Conservation (phyloP, 2,113 vertebrate genomes). For the Beaufortia kweichowensis region DNA sequence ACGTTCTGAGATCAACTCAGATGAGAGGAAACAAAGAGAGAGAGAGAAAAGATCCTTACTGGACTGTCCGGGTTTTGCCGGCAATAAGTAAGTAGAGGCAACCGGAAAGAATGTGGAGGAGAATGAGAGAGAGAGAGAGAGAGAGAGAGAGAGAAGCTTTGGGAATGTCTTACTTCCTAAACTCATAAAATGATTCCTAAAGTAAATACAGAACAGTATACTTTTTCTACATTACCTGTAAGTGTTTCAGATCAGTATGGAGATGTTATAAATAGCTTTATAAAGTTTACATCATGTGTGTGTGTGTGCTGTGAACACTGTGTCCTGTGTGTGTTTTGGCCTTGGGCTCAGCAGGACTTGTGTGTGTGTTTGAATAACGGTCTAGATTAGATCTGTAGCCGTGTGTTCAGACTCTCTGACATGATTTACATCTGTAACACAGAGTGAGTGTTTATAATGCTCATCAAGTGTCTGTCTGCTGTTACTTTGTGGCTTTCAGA, state of each 20-base stretch:
- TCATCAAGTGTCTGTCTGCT: no score
- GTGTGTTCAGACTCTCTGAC: no score
- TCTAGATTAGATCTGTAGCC: neutral
- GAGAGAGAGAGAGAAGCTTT: slow-evolving; percentile 12
- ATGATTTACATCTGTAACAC: no score
- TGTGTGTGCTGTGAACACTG: neutral
- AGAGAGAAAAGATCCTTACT: neutral
- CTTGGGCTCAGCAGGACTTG: neutral
- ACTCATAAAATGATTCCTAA: no score
- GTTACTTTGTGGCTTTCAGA: no score
- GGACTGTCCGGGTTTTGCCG: neutral
- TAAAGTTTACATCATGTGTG: neutral
- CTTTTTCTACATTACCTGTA: neutral
- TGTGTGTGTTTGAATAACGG: neutral
- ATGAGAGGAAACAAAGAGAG: neutral
- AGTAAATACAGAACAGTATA: no score
- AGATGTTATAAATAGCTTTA: neutral
- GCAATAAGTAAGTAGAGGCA: slow-evolving; percentile 22
- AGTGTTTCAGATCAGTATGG: neutral
- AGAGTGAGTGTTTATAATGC: no score
- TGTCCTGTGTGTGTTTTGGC: slow-evolving; percentile 10
- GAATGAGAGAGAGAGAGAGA: slow-evolving; percentile 15
- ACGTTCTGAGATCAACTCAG: neutral
- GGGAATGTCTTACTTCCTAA: no score
- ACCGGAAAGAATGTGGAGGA: slow-evolving; percentile 24